Conservation (phyloP, 1,140 invertebrate genomes). For the Oscheius sp. region DNA sequence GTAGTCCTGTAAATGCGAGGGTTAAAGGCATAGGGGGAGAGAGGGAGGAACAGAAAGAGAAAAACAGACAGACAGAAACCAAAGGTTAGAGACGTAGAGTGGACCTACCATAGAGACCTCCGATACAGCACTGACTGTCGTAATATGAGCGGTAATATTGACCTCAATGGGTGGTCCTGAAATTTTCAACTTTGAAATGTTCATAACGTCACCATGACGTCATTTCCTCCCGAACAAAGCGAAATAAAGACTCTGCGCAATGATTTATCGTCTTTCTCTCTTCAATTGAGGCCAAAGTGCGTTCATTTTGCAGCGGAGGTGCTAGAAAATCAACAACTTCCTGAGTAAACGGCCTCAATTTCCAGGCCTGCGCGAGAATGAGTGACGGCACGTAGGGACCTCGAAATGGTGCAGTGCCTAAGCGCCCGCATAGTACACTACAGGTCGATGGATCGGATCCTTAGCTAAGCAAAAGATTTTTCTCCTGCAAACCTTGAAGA, state of each 20-base stretch:
- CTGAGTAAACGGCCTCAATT: not conserved
- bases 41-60: too few species aligned
- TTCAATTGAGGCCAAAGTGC: too few species aligned
- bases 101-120: constrained; percentile 92
- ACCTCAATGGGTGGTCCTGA: constrained; percentile 73
- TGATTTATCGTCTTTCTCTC: not conserved
- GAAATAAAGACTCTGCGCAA: not conserved
- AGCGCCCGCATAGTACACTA: too few species aligned
- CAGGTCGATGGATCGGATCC: not conserved
- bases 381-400: too few species aligned
- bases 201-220: not conserved
- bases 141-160: constrained; percentile 94
- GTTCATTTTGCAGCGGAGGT: too few species aligned
- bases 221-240: not conserved
- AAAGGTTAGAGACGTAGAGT: not conserved
- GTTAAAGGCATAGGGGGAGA: not conserved
- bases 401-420: too few species aligned
- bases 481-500: not conserved
- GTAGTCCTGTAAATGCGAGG: constrained; percentile 75
- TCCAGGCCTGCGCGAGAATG: not conserved
- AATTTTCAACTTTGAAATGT: constrained; percentile 12
- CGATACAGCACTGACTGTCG: constrained; percentile 95
- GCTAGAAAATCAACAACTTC: too few species aligned
- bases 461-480: not conserved
- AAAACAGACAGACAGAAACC: too few species aligned